Base-by-base conservation (phyloP, 2,797 vertebrate genomes). In the Myotis vivesi region DNA sequence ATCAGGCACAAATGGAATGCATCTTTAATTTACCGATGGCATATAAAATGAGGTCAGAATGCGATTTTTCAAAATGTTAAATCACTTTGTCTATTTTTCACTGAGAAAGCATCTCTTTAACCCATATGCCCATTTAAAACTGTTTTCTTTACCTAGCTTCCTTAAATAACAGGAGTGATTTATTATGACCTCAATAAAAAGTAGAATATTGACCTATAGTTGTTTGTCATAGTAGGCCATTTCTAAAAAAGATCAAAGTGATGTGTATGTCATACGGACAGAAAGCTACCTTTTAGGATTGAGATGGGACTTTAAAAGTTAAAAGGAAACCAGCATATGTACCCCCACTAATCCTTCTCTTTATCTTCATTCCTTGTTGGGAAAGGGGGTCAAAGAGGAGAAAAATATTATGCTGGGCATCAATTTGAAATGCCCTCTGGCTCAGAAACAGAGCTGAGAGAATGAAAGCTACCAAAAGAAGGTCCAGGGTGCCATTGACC, bases 231-330 rank as follows among this genome's bases (percentile, higher is more conserved):
- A 76, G 36, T 38, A 89, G 64, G 49, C 41, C 41, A 89, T 69
- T 95, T 92, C 80, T 86, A 86, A 94, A 91, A 96, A 41, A 79
- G n/a, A 95, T 69, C 51, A 76, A 36, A 94, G 53, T 83, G n/a
- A 83, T 62, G 25, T 88, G 15, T 83, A 30, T 30, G 41, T 64
- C 79, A 57, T 8, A 55, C 8, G 55, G 10, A 83, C 10, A 68
- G 16, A 79, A 92, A 66, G 20, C 59, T 15, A 41, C 30, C 49
- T 44, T 69, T 87, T 51, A 82, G 25, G 33, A 66, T 2, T 80
- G 77, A 64, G 28, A 80, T 55, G 13, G 30, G 41, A n/a, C 23
- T 89, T 91, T 68, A 55, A 83, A 69, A 89, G 91, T 53, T 25
- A 55, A 87, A 76, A 55, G 9, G 23, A 84, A 85, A 30, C 23